Conservation (phyloP, 2,797 vertebrate species). For the Channa striata region DNA sequence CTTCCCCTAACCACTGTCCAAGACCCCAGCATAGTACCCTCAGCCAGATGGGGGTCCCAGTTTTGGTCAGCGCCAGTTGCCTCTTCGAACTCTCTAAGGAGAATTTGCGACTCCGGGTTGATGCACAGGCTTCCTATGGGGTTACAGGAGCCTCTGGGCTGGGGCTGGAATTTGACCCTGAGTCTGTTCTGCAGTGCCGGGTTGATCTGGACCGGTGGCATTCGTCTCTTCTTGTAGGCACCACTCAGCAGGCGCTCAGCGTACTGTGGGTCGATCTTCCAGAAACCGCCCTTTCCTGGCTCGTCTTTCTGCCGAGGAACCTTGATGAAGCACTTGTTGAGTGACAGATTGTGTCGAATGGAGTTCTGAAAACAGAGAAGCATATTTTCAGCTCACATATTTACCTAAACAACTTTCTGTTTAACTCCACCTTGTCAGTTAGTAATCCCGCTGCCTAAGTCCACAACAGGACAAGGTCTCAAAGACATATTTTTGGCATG, state of each 20-base stretch:
- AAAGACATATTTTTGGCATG: too few species aligned
- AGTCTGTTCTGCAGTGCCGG: slow-evolving; percentile 84
- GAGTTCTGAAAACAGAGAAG: slow-evolving; percentile 87
- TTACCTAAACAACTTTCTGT: not conserved
- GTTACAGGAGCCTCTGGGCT: slow-evolving; percentile 25
- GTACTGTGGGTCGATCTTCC: slow-evolving; percentile 95
- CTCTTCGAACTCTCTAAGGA: slow-evolving; percentile 91
- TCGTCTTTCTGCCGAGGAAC: slow-evolving; percentile 96
- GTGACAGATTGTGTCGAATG: slow-evolving; percentile 95
- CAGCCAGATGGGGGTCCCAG: slow-evolving; percentile 77
- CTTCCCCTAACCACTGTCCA: slow-evolving; percentile 75
- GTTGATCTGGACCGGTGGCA: slow-evolving; percentile 91
- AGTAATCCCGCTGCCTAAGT: too few species aligned
- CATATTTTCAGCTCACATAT: not conserved
- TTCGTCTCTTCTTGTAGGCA: slow-evolving; percentile 90
- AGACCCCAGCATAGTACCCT: slow-evolving; percentile 80
- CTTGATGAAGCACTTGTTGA: slow-evolving; percentile 99
- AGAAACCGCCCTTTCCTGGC: slow-evolving; percentile 96
- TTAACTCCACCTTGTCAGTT: not conserved
- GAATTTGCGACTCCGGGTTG: slow-evolving; percentile 86
- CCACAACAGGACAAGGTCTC: too few species aligned
- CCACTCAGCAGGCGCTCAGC: slow-evolving; percentile 92
- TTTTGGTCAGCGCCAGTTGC: slow-evolving; percentile 81
- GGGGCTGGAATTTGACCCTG: slow-evolving; percentile 49
- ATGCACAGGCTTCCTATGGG: slow-evolving; percentile 63